Percentiles rank a stretch among this genome's conserved stretches.
These are phyloP conservation scores for Nixonia krombeini DNA, from an alignment of 1,140 invertebrate genomes.

Conservation along the genomic window DNA sequence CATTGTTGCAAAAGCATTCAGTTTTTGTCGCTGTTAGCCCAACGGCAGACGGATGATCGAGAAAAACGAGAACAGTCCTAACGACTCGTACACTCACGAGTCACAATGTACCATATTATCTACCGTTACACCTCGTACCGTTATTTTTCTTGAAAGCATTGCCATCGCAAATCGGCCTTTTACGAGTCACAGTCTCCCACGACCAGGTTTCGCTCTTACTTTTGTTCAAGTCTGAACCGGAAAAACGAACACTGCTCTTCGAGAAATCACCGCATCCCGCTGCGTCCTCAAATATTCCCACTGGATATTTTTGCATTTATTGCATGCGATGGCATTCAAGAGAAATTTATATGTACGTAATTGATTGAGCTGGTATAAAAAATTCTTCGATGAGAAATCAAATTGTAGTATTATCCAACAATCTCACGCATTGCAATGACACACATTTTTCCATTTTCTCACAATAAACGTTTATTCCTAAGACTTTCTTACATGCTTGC, in stretches of 20 bases:
- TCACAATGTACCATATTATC: constrained; percentile 48
- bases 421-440: too few species aligned
- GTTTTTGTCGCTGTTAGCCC: background rate
- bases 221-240: constrained; percentile 44
- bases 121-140: constrained; percentile 54
- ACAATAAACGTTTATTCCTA: too few species aligned
- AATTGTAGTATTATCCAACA: too few species aligned
- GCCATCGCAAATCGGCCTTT: constrained; percentile 50
- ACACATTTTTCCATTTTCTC: too few species aligned
- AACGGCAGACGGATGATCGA: constrained; percentile 18
- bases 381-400: too few species aligned
- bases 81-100: constrained; percentile 20
- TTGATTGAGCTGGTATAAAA: too few species aligned
- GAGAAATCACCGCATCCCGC: constrained; percentile 31
- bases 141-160: constrained; percentile 42
- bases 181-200: constrained; percentile 54
- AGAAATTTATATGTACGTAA: too few species aligned
- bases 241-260: constrained; percentile 40
- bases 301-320: too few species aligned
- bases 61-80: constrained; percentile 24
- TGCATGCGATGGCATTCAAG: too few species aligned
- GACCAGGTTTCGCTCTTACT: constrained; percentile 54
- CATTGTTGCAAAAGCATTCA: too few species aligned
- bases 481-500: too few species aligned
- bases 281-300: constrained; percentile 20